Evolutionary conservation across 1,140 invertebrate species (phyloP).

Genomic region (Nixonia krombeini): DNA sequence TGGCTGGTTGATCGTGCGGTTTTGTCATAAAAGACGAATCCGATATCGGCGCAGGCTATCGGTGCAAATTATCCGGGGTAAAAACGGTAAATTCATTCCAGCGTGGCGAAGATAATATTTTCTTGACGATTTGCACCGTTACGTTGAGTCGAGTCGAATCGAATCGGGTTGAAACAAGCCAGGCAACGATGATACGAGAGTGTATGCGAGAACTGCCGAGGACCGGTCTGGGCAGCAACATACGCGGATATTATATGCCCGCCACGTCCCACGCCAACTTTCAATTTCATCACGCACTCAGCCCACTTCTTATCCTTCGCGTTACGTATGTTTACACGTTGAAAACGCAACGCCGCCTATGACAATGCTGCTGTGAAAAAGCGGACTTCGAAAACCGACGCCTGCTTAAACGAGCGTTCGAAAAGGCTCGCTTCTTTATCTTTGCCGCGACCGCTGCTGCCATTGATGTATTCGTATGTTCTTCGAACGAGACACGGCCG

Average conservation of each 20-base stretch:
- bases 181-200: conserved; percentile 2
- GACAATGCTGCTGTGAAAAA: conserved; percentile 24
- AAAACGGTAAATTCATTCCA: conserved; percentile 33
- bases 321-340: conserved; percentile 18
- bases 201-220: conserved; percentile 8
- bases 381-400: conserved; percentile 22
- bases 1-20: no score
- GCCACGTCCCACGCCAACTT: conserved; percentile 39
- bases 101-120: conserved; percentile 30
- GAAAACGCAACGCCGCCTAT: conserved; percentile 4
- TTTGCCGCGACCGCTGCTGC: no score
- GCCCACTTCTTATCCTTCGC: conserved; percentile 41
- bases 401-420: conserved; percentile 11
- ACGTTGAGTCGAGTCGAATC: conserved; percentile 8
- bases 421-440: no score
- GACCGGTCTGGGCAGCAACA: conserved; percentile 24
- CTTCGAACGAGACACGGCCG: no score
- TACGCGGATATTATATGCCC: conserved; percentile 1
- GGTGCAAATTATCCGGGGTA: conserved; percentile 23
- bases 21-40: conserved; percentile 6
- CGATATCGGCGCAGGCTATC: conserved; percentile 19
- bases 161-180: no score
- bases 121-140: conserved; percentile 31
- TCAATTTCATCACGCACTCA: conserved; percentile 41
- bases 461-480: no score